A percentile compares a stretch with the other conserved stretches of the same genome.
These are phyloP conservation scores for Pocota personata DNA, from an alignment of 2,888 invertebrate species.

Conservation along the genomic window DNA sequence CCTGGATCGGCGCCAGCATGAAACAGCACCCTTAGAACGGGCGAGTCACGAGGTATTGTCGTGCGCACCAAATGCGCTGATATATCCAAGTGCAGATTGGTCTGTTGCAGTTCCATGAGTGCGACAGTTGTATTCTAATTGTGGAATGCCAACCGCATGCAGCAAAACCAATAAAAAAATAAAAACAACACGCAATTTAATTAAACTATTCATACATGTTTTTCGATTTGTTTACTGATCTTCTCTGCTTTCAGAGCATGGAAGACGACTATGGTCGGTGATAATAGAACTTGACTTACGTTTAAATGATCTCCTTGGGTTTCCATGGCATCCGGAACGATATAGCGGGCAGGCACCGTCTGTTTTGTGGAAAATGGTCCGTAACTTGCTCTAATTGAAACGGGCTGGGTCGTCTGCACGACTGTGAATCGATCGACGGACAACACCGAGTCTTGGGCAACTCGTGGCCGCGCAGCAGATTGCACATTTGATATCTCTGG, in stretches of 20 bases:
- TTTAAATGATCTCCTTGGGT: constrained; percentile 82
- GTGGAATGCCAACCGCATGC: constrained; percentile 35
- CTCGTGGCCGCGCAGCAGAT: constrained; percentile 76
- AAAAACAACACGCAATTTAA: constrained; percentile 43
- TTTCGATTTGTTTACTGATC: constrained; percentile 46
- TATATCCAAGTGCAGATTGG: constrained; percentile 92
- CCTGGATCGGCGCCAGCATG: constrained; percentile 94
- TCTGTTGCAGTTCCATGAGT: constrained; percentile 86
- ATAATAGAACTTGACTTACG: constrained; percentile 76
- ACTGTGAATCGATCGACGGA: constrained; percentile 95
- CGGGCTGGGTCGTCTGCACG: constrained; percentile 94
- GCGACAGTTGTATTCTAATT: constrained; percentile 84
- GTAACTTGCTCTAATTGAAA: constrained; percentile 95
- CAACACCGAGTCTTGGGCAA: constrained; percentile 87
- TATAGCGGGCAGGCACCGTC: constrained; percentile 93
- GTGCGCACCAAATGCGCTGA: constrained; percentile 96
- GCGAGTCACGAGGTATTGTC: constrained; percentile 93
- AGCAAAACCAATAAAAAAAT: not conserved
- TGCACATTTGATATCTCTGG: constrained; percentile 80
- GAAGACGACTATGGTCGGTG: not conserved
- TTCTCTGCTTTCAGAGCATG: not conserved
- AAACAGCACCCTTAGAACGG: constrained; percentile 95
- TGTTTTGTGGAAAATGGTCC: constrained; percentile 98
- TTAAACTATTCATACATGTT: constrained; percentile 45
- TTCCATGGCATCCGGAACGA: constrained; percentile 93